These are phyloP conservation scores for Enteromius mattozi DNA, from an alignment of 2,797 vertebrate species.

Conservation along the genomic window DNA sequence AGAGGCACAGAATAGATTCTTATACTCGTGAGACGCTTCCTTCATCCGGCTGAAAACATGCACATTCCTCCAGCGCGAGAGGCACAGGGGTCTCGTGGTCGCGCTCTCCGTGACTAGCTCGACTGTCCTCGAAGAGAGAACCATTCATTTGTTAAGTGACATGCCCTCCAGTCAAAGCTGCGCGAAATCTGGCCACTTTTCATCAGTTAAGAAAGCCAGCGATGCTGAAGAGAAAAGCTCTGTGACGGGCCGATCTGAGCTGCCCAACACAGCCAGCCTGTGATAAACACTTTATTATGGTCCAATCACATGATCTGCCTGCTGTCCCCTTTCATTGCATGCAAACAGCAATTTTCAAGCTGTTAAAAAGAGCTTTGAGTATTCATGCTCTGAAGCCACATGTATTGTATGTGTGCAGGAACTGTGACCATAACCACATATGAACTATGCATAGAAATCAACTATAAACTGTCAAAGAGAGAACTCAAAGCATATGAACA, in stretches of 20 bases:
- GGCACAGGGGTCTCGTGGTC: slow-evolving; percentile 73
- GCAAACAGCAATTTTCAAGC: slow-evolving; percentile 29
- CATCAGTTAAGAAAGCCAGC: slow-evolving; percentile 64
- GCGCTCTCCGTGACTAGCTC: slow-evolving; percentile 69
- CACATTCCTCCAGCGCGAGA: slow-evolving; percentile 66
- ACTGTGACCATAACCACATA: background rate
- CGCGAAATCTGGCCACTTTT: slow-evolving; percentile 71
- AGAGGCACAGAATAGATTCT: slow-evolving; percentile 28
- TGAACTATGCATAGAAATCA: slow-evolving; percentile 8
- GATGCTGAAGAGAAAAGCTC: slow-evolving; percentile 60
- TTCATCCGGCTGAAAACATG: slow-evolving; percentile 62
- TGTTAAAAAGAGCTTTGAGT: background rate
- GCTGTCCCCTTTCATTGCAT: slow-evolving; percentile 35
- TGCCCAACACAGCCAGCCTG: slow-evolving; percentile 44
- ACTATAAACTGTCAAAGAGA: background rate
- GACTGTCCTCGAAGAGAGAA: slow-evolving; percentile 74
- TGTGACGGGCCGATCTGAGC: slow-evolving; percentile 57
- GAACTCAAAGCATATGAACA: background rate
- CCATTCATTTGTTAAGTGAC: slow-evolving; percentile 77
- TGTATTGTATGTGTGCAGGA: background rate
- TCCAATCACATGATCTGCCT: slow-evolving; percentile 47
- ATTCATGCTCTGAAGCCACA: slow-evolving; percentile 16
- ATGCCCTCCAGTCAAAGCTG: slow-evolving; percentile 70
- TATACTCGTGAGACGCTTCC: slow-evolving; percentile 47
- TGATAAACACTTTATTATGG: slow-evolving; percentile 55